Base-by-base conservation (phyloP, 2,888 invertebrate genomes). In the Pyrochroa serraticornis region DNA sequence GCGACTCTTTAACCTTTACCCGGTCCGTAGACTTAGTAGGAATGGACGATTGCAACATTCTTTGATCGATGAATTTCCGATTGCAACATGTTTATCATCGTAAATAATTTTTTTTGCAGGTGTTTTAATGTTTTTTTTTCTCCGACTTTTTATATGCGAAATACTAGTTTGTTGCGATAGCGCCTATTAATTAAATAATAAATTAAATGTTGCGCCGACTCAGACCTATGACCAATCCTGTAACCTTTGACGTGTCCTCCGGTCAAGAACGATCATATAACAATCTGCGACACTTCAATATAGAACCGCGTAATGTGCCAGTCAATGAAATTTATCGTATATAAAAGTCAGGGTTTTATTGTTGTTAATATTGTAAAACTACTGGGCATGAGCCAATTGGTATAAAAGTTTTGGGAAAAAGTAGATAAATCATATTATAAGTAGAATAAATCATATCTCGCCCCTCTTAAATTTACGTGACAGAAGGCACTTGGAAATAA, bases 271-370 rank as follows among this genome's bases (percentile, higher is more conserved):
- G 41, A 54, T 41, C 34, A 9, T 33, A 51, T 44, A 48, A 39
- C 43, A 51, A 51, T 43, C 10, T 46, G 9, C 9, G 41, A 55
- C 55, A 48, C 48, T 39, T 48, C 43, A 36, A 48, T 39, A 49
- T 49, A n/a, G 30, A 37, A 45, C 44, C 31, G n/a, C 52, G 50
- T 32, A 52, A 41, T 46, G 45, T 46, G 45, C 33, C 32, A 41
- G 48, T 47, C 56, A 56, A 57, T 57, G 57, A 33, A 46, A 51
- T 36, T n/a, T 39, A 57, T 42, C 31, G 31, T 51, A 56, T 38
- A 56, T 56, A 51, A 45, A 50, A 57, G 51, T 57, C 57, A 57
- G 57, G 57, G 50, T 57, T 57, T 46, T 37, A 39, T 51, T 51
- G 41, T 42, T 33, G 33, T 38, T 43, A 50, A 35, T 56, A 48